Conservation (phyloP, 2,113 vertebrate genomes). For the Hippocampus barbouri region DNA sequence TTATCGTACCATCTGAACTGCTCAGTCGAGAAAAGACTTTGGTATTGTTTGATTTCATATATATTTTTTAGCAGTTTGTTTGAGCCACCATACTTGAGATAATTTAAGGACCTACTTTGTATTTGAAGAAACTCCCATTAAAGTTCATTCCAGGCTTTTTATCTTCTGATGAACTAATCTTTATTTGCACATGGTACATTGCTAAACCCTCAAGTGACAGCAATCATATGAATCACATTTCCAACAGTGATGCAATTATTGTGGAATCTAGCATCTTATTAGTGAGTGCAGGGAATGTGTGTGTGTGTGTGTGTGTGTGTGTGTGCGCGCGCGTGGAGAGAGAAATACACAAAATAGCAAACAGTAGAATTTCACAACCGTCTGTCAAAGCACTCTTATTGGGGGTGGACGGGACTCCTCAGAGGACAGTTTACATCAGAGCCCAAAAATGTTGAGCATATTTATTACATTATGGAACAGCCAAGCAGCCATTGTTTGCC, state of each 20-base stretch:
- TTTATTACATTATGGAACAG: conserved; percentile 32
- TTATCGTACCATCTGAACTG: neutral
- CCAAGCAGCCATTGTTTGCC: conserved; percentile 31
- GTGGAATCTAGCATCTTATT: conserved; percentile 18
- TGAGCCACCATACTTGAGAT: neutral
- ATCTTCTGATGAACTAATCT: neutral
- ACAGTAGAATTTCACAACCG: conserved; percentile 28
- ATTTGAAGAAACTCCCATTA: too few species aligned
- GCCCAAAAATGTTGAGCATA: conserved; percentile 32
- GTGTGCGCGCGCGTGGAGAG: neutral
- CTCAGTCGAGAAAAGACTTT: neutral
- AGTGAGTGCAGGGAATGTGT: neutral
- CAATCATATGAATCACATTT: conserved; percentile 21
- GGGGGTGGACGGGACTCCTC: neutral
- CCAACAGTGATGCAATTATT: conserved; percentile 24
- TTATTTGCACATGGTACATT: conserved; percentile 4
- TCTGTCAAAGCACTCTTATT: conserved; percentile 16
- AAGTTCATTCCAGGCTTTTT: neutral
- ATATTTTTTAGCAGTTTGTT: too few species aligned
- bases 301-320: neutral
- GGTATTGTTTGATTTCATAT: too few species aligned
- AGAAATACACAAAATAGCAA: conserved; percentile 12
- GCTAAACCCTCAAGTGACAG: conserved; percentile 14
- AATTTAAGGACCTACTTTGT: neutral
- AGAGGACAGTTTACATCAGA: conserved; percentile 29